phyloP scores from a whole-genome alignment of 1,140 invertebrate species.

The Zaprionus gabonicus region DNA sequence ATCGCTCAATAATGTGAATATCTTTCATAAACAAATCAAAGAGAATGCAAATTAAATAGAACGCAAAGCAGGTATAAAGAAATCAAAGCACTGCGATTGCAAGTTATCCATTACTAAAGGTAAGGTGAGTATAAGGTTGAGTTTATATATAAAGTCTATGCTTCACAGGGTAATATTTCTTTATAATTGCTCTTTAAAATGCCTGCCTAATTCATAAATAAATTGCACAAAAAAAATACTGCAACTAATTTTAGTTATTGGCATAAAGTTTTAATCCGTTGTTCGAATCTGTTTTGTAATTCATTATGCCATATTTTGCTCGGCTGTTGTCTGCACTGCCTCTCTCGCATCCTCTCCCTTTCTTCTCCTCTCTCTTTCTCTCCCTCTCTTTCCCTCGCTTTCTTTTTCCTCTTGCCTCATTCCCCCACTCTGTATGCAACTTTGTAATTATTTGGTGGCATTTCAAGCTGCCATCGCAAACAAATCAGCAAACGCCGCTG shows the following conservation, averaged over 20 bases:
- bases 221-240: background rate
- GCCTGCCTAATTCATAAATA: background rate
- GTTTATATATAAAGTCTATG: too few relatives aligned
- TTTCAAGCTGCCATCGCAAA: constrained; percentile 52
- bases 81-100: too few relatives aligned
- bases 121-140: too few relatives aligned
- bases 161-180: background rate
- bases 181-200: background rate
- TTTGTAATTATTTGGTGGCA: constrained; percentile 44
- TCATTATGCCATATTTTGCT: background rate
- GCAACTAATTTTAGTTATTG: background rate
- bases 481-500: constrained; percentile 49
- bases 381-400: background rate
- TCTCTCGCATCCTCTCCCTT: background rate
- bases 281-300: background rate
- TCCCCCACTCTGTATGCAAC: constrained; percentile 15
- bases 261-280: background rate
- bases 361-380: too few relatives aligned
- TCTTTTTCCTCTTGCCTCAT: too few relatives aligned
- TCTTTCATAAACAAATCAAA: too few relatives aligned
- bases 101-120: too few relatives aligned
- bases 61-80: too few relatives aligned
- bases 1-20: too few relatives aligned
- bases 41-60: too few relatives aligned
- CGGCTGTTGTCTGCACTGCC: background rate